phyloP scores from a whole-genome alignment of 2,888 invertebrate species.

The Timandra comae region DNA sequence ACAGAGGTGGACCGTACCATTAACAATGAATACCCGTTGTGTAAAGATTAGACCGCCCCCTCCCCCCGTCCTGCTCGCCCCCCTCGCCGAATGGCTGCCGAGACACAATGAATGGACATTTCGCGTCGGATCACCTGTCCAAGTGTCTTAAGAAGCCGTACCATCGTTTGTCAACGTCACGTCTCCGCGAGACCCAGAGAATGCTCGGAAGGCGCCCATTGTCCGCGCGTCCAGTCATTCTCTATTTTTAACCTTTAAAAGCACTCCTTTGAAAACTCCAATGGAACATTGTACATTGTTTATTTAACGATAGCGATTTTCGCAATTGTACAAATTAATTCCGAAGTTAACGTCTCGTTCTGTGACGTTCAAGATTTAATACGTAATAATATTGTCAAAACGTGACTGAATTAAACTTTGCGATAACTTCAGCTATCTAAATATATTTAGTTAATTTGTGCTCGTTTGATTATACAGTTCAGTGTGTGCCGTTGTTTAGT shows the following conservation, averaged over 20 bases:
- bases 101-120: constrained; percentile 51
- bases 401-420: too few species aligned
- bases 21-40: constrained; percentile 23
- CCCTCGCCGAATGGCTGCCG: constrained; percentile 33
- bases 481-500: too few species aligned
- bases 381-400: too few species aligned
- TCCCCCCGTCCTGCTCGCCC: constrained; percentile 15
- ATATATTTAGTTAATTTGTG: too few species aligned
- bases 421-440: too few species aligned
- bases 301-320: constrained; percentile 11
- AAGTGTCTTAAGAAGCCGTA: constrained; percentile 46
- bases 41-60: constrained; percentile 25
- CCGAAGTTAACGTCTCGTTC: too few species aligned
- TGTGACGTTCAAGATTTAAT: too few species aligned
- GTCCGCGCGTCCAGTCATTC: constrained; percentile 40
- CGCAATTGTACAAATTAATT: constrained; percentile 2
- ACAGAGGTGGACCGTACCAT: constrained; percentile 7
- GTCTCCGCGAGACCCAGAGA: constrained; percentile 32
- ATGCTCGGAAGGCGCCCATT: constrained; percentile 47
- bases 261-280: constrained; percentile 21
- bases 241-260: constrained; percentile 43
- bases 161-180: constrained; percentile 60
- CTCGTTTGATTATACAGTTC: too few species aligned
- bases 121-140: constrained; percentile 62
- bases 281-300: constrained; percentile 14